Conservation (phyloP, 2,888 invertebrate genomes). For the Tetramorium bicarinatum region DNA sequence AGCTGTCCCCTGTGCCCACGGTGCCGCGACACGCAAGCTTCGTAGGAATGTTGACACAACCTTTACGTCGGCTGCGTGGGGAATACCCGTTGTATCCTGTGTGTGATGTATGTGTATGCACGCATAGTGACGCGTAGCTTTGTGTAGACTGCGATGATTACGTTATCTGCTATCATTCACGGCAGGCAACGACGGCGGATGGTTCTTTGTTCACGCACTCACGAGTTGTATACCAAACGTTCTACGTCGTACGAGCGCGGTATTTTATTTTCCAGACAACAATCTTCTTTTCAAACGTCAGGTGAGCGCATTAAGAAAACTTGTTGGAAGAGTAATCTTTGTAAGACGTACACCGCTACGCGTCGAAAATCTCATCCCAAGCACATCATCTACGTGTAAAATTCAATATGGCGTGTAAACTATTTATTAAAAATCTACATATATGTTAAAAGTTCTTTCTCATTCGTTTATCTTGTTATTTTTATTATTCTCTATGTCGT, state of each 20-base stretch:
- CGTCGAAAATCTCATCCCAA: not conserved
- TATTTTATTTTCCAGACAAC: not conserved
- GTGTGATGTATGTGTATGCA: too few species aligned
- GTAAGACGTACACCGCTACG: too few species aligned
- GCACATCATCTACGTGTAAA: not conserved
- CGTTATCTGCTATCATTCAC: not conserved
- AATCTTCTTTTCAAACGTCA: not conserved
- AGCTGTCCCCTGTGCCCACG: too few species aligned
- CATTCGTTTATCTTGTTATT: too few species aligned
- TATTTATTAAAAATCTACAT: too few species aligned
- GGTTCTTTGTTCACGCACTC: not conserved
- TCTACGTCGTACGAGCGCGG: not conserved
- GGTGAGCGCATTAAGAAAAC: not conserved
- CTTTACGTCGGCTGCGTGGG: too few species aligned
- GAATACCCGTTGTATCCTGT: too few species aligned
- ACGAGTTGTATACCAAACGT: not conserved
- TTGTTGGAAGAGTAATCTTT: not conserved
- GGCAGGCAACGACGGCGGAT: not conserved
- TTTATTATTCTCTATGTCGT: too few species aligned
- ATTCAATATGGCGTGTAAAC: not conserved
- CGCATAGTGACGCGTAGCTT: too few species aligned
- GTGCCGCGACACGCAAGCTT: too few species aligned
- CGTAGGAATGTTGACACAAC: too few species aligned
- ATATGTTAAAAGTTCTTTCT: too few species aligned
- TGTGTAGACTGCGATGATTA: not conserved